phyloP scores from a whole-genome alignment of 2,888 invertebrate species.

The Acleris emargana region DNA sequence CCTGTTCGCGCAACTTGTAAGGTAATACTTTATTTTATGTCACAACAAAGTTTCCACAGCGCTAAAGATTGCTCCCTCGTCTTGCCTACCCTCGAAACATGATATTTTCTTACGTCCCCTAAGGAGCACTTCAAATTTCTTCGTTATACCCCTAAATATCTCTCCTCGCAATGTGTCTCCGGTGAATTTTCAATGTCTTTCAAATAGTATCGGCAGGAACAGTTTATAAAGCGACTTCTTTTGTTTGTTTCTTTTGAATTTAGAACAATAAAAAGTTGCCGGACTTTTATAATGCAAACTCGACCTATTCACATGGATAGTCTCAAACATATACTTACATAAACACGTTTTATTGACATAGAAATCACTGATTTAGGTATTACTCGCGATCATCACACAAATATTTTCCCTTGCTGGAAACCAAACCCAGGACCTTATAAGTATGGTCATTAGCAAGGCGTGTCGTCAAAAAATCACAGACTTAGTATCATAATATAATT shows the following conservation, averaged over 20 bases:
- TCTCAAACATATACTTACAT: no score
- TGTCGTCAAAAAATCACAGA: no score
- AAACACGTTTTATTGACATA: no score
- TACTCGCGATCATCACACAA: no score
- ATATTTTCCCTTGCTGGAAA: no score
- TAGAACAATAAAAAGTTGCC: no score
- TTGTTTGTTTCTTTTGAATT: background rate
- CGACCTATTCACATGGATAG: no score
- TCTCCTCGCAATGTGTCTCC: constrained; percentile 30
- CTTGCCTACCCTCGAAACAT: constrained; percentile 24
- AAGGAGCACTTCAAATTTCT: constrained; percentile 32
- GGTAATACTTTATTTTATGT: constrained; percentile 4
- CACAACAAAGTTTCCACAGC: constrained; percentile 11
- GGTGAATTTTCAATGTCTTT: constrained; percentile 26
- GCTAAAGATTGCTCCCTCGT: constrained; percentile 20
- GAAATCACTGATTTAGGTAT: no score
- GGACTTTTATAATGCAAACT: no score
- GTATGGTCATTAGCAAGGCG: no score
- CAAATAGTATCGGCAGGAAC: constrained; percentile 21
- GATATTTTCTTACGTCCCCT: constrained; percentile 28
- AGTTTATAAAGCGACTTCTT: constrained; percentile 7
- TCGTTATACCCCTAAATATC: constrained; percentile 31
- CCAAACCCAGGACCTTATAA: no score
- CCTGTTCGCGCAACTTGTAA: constrained; percentile 8
- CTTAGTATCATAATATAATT: no score